Percentiles rank a stretch among this genome's conserved stretches.
Conservation (phyloP, 2,888 invertebrate species). For the Julus scandinavius region DNA sequence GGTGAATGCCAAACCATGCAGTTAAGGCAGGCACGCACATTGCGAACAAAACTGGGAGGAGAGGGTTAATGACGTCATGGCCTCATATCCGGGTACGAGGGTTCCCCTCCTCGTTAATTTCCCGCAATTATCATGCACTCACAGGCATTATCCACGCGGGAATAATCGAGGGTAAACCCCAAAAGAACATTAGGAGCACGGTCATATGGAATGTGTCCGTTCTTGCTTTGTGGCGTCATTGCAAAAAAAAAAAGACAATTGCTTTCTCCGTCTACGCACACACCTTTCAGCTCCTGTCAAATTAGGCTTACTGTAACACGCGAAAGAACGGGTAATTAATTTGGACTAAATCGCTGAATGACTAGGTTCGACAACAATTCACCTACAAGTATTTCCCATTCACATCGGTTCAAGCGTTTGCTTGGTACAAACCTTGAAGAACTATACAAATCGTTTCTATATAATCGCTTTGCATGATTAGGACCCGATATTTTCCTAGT, state of each 20-base stretch:
- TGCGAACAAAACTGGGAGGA: neutral
- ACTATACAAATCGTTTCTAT: no score
- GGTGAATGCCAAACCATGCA: constrained; percentile 4
- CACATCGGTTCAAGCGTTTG: no score
- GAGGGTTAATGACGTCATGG: constrained; percentile 26
- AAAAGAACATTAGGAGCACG: constrained; percentile 33
- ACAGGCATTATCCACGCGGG: neutral
- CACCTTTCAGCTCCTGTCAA: neutral
- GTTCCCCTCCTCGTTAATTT: constrained; percentile 19
- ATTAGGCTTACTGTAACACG: neutral
- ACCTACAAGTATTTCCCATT: no score
- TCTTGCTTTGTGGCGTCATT: neutral
- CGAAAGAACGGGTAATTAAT: no score
- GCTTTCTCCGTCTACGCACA: neutral
- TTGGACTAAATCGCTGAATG: no score
- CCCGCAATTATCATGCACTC: constrained; percentile 26
- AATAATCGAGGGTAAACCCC: constrained; percentile 25
- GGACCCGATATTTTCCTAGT: no score
- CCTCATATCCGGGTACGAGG: constrained; percentile 26
- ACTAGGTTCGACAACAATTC: no score
- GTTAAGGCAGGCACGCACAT: neutral
- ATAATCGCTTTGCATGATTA: no score
- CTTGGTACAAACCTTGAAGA: no score
- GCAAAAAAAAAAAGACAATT: neutral
- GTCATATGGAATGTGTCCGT: constrained; percentile 11